Base-by-base conservation (phyloP, 2,888 invertebrate species). In the Autographa pulchrina region DNA sequence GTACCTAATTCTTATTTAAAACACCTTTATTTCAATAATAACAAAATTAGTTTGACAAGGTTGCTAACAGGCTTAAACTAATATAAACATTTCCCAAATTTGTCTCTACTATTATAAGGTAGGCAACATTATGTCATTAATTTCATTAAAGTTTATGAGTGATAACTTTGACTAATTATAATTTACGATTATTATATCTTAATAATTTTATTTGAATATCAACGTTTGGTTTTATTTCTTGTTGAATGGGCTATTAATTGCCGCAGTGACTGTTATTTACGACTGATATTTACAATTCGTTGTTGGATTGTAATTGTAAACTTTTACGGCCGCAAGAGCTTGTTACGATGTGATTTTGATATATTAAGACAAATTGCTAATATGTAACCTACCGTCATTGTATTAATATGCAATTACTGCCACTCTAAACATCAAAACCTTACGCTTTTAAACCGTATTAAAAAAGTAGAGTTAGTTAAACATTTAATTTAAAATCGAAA, bases 131-230 rank as follows among this genome's bases (percentile, higher is more conserved):
- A 20, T 13, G 54, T 56, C 5, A 56, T 56, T 25, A 56, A 25
- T 56, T 11, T 13, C 54, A 25, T 25, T 56, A 25, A 56, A 56
- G 54, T 56, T 56, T 14, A 20, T 56, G n/a, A n/a, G 48, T 56
- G 11, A n/a, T 48, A 48, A 65, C 7, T 8, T 62, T 52, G 7
- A 2, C 56, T 75, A 74, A 80, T 76, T 80, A 68, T 64, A 78
- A 76, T 82, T 81, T 76, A 83, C 72, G 56, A 66, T 63, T 43
- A 68, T 74, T 61, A 82, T 74, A 65, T 68, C 70, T 81, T 75
- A 61, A 80, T 72, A 25, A 68, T 73, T 73, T 75, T 76, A 76
- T 77, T 75, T 70, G 63, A 61, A 35, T 59, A 38, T 20, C 18
- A 56, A 65, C 13, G n/a, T 67, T 56, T 58, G 54, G 20, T 70